Percentiles rank a stretch among this genome's conserved stretches.
Conservation (phyloP, 1,140 invertebrate species). For the Drosophila subobscura region DNA sequence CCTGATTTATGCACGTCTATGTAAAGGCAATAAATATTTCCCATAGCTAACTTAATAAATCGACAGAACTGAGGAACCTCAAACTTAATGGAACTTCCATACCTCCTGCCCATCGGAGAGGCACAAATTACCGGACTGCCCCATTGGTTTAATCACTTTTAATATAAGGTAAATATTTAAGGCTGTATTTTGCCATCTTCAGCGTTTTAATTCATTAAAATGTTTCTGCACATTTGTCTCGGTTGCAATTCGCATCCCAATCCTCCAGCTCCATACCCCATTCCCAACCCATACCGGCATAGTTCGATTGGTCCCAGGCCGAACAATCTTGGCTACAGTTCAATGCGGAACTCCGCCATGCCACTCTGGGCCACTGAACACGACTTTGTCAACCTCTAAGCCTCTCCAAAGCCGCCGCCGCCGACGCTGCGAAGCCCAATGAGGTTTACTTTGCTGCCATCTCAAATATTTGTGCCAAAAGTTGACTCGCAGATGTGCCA, state of each 20-base stretch:
- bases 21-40: neutral
- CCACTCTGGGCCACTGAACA: constrained; percentile 52
- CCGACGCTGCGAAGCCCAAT: constrained; percentile 13
- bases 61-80: no score
- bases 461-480: constrained; percentile 72
- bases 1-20: neutral
- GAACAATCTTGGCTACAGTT: constrained; percentile 57
- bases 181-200: constrained; percentile 31
- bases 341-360: constrained; percentile 67
- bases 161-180: constrained; percentile 41
- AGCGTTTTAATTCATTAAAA: constrained; percentile 73
- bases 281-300: constrained; percentile 43
- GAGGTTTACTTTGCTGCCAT: constrained; percentile 54
- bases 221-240: constrained; percentile 58
- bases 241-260: constrained; percentile 23
- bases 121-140: constrained; percentile 15
- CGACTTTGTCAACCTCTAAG: constrained; percentile 75
- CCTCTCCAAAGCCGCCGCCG: constrained; percentile 44
- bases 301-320: constrained; percentile 55
- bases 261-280: constrained; percentile 14
- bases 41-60: neutral
- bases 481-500: constrained; percentile 14
- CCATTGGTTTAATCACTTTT: constrained; percentile 24
- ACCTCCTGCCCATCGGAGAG: neutral
- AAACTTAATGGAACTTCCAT: neutral